Evolutionary conservation across 2,113 vertebrate species (phyloP).

Genomic region (Labrus mixtus): DNA sequence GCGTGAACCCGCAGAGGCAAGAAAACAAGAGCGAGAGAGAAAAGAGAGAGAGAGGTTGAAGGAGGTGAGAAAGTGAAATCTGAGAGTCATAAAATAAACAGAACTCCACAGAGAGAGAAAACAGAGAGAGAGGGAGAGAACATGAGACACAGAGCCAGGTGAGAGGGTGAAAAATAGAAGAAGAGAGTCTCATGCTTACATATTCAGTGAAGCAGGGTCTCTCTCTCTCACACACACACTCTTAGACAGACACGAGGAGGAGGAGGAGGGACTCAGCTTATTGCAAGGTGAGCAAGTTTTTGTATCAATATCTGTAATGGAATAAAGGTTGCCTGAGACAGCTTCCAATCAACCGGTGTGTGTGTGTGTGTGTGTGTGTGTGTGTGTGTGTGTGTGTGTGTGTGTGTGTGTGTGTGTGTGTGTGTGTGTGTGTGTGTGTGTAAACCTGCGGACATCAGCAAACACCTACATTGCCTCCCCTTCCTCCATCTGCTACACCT

Average conservation of each 20-base stretch:
- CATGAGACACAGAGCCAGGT: constrained; percentile 54
- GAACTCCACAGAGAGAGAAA: constrained; percentile 1
- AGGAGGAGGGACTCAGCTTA: constrained; percentile 13
- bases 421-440: constrained; percentile 51
- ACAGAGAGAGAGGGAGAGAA: constrained; percentile 35
- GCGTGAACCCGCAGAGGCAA: constrained; percentile 6
- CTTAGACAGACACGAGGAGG: constrained; percentile 10
- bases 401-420: constrained; percentile 43
- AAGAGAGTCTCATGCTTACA: constrained; percentile 8
- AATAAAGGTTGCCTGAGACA: constrained; percentile 58
- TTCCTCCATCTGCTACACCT: neutral
- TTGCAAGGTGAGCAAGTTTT: constrained; percentile 33
- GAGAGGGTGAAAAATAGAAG: constrained; percentile 51
- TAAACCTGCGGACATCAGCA: constrained; percentile 53
- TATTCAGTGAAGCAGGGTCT: constrained; percentile 1
- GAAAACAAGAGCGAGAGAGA: constrained; percentile 26
- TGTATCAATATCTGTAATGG: constrained; percentile 73
- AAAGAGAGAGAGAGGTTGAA: constrained; percentile 9
- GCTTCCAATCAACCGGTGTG: constrained; percentile 49
- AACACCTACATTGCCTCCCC: constrained; percentile 4
- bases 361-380: constrained; percentile 57
- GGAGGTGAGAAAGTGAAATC: constrained; percentile 35
- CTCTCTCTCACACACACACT: neutral
- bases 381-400: constrained; percentile 54
- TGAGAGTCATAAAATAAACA: constrained; percentile 71